A percentile compares a stretch with the other conserved stretches of the same genome.
phyloP scores from a whole-genome alignment of 2,797 vertebrate species.

The Tragopan temminckii region DNA sequence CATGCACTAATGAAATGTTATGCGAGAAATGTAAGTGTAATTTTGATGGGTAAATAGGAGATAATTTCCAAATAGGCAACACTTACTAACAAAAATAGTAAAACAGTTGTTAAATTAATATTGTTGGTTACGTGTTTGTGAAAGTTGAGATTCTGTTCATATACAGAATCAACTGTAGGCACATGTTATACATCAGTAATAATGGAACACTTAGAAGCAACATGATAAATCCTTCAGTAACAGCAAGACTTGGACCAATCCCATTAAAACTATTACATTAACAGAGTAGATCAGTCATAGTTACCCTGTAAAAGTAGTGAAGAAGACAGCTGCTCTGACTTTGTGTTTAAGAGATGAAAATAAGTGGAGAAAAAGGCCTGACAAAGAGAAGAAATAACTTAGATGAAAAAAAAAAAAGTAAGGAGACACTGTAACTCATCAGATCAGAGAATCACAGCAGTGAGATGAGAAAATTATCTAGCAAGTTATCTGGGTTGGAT shows the following conservation, averaged over 20 bases:
- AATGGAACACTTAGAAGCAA: neutral
- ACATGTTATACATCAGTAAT: neutral
- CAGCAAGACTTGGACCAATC: neutral
- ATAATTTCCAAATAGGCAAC: neutral
- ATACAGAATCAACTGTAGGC: neutral
- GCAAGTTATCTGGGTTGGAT: neutral
- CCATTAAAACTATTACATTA: neutral
- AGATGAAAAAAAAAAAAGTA: neutral
- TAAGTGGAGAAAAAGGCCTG: neutral
- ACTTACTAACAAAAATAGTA: neutral
- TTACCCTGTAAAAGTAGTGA: neutral
- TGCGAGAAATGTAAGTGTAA: neutral
- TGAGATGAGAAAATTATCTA: neutral
- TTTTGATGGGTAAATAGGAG: neutral
- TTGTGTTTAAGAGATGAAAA: neutral
- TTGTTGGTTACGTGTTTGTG: neutral
- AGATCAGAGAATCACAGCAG: neutral
- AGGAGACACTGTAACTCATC: neutral
- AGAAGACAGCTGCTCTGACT: neutral
- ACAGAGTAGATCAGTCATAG: neutral
- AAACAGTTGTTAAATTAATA: neutral
- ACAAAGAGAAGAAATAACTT: neutral
- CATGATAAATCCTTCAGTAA: neutral
- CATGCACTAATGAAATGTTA: neutral
- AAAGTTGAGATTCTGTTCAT: neutral